These are phyloP conservation scores for Elmis aenea DNA, from an alignment of 2,888 invertebrate genomes.

Conservation along the genomic window DNA sequence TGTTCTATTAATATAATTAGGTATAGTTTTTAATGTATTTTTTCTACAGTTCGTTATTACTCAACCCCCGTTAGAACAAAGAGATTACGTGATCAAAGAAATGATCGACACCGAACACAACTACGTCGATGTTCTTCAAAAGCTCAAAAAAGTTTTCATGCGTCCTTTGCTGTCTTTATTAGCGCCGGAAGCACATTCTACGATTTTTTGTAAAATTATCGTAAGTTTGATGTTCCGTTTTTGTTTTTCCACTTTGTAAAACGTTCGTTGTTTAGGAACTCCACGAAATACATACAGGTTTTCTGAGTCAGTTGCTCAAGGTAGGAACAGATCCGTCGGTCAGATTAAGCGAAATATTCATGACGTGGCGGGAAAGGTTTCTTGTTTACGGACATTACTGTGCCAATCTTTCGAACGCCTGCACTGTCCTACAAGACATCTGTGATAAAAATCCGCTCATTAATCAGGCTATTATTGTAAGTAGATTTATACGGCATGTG, in stretches of 20 bases:
- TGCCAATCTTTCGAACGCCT: constrained; percentile 87
- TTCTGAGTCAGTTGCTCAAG: constrained; percentile 74
- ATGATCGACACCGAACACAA: constrained; percentile 95
- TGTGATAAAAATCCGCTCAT: constrained; percentile 63
- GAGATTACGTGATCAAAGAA: constrained; percentile 90
- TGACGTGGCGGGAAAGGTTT: constrained; percentile 85
- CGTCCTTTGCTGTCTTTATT: constrained; percentile 68
- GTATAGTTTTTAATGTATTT: too few relatives aligned
- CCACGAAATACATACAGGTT: constrained; percentile 78
- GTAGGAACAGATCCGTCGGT: constrained; percentile 60
- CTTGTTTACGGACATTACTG: constrained; percentile 95
- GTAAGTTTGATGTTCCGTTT: constrained; percentile 55
- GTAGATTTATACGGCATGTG: constrained; percentile 32
- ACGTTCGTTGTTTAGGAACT: constrained; percentile 70
- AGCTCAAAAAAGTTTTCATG: constrained; percentile 75
- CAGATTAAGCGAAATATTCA: constrained; percentile 76
- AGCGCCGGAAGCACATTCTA: constrained; percentile 66
- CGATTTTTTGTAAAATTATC: constrained; percentile 87
- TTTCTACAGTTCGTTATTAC: constrained; percentile 29
- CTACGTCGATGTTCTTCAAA: constrained; percentile 89
- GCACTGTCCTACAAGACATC: constrained; percentile 73
- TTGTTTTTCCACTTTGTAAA: not conserved
- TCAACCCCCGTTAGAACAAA: constrained; percentile 62
- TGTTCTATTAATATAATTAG: too few relatives aligned
- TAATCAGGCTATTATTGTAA: constrained; percentile 64